These are phyloP conservation scores for Lasioglossum leucozonium DNA, from an alignment of 2,888 invertebrate species.

Conservation along the genomic window DNA sequence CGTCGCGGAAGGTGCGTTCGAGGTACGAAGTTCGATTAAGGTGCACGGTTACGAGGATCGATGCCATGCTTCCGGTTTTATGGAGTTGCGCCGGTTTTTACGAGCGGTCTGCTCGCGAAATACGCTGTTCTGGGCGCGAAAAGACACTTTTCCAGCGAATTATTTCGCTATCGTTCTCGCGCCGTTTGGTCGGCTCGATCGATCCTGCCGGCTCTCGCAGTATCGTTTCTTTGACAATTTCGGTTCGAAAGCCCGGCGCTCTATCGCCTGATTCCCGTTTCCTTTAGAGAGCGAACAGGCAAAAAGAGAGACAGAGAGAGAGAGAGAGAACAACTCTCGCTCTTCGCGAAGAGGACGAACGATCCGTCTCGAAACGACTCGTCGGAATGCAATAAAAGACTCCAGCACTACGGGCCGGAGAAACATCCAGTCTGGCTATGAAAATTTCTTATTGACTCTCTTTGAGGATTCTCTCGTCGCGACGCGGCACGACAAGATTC, in stretches of 20 bases:
- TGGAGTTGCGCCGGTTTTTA: slow-evolving; percentile 53
- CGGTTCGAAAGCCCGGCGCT: slow-evolving; percentile 42
- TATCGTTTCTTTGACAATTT: slow-evolving; percentile 57
- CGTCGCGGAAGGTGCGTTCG: neutral
- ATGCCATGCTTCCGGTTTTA: slow-evolving; percentile 57
- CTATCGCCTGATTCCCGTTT: slow-evolving; percentile 19
- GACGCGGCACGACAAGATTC: slow-evolving; percentile 8
- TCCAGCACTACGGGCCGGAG: slow-evolving; percentile 34
- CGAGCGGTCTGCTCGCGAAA: slow-evolving; percentile 26
- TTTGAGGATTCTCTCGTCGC: slow-evolving; percentile 48
- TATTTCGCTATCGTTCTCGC: slow-evolving; percentile 15
- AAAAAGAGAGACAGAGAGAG: neutral
- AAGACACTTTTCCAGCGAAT: slow-evolving; percentile 42
- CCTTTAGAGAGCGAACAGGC: neutral
- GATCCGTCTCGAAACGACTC: slow-evolving; percentile 64
- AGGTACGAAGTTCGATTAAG: slow-evolving; percentile 65
- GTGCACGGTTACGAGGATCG: slow-evolving; percentile 60
- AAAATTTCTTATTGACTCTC: slow-evolving; percentile 64
- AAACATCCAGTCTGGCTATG: slow-evolving; percentile 44
- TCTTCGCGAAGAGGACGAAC: slow-evolving; percentile 28
- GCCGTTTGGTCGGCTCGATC: neutral
- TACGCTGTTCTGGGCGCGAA: slow-evolving; percentile 24
- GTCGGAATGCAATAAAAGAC: slow-evolving; percentile 68
- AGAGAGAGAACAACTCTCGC: neutral
- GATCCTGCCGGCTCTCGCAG: slow-evolving; percentile 8